Percentiles rank a stretch among this genome's conserved stretches.
phyloP scores from a whole-genome alignment of 2,888 invertebrate species.

The Papilio protenor region DNA sequence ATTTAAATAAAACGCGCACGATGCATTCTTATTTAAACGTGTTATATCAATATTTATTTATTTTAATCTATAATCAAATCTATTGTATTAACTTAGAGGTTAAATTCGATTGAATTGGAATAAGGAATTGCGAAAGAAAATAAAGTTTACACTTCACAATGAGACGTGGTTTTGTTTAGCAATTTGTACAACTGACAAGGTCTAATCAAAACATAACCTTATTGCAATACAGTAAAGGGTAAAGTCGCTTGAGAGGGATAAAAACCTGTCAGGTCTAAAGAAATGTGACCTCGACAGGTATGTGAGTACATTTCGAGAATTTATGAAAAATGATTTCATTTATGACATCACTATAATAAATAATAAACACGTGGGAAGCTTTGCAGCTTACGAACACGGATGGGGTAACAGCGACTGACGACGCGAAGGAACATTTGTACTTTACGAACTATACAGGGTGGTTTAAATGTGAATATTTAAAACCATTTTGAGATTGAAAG shows the following conservation, averaged over 20 bases:
- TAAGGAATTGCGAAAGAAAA: constrained; percentile 48
- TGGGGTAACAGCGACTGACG: neutral
- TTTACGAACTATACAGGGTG: no score
- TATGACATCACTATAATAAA: neutral
- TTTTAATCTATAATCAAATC: constrained; percentile 43
- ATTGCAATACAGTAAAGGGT: constrained; percentile 48
- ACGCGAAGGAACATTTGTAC: neutral
- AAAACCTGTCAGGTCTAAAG: constrained; percentile 70
- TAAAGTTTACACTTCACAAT: constrained; percentile 47
- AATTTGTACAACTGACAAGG: constrained; percentile 49
- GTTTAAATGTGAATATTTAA: no score
- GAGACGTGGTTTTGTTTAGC: constrained; percentile 50
- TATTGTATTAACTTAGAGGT: constrained; percentile 43
- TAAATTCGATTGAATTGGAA: constrained; percentile 42
- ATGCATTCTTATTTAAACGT: constrained; percentile 59
- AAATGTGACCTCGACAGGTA: constrained; percentile 75
- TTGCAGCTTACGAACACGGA: neutral
- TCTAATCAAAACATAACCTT: constrained; percentile 45
- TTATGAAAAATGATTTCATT: constrained; percentile 48
- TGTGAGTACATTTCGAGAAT: constrained; percentile 59
- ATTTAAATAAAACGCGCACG: constrained; percentile 54
- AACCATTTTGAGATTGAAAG: no score
- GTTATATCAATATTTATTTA: constrained; percentile 55
- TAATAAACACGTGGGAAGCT: constrained; percentile 25
- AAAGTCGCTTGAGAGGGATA: constrained; percentile 46